phyloP scores from a whole-genome alignment of 1,140 invertebrate genomes.

The Aphelinus atriplicis region DNA sequence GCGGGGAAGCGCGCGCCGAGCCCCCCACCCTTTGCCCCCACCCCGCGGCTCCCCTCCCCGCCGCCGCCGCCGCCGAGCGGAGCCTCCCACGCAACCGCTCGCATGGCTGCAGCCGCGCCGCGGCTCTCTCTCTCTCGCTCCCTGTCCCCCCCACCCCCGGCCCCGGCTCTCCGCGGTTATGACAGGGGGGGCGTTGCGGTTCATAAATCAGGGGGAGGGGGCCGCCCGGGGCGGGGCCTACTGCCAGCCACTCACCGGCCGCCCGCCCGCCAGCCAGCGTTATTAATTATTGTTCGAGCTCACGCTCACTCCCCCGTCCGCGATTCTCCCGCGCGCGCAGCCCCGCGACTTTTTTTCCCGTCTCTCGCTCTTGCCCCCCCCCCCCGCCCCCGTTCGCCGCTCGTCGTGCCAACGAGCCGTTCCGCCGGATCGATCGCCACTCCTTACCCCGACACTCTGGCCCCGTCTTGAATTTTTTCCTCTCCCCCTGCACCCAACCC shows the following conservation, averaged over 20 bases:
- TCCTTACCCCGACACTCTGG: too few species aligned
- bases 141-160: constrained; percentile 36
- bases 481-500: too few species aligned
- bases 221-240: constrained; percentile 56
- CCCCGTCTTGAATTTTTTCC: too few species aligned
- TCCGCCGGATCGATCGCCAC: not conserved
- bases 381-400: not conserved
- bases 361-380: not conserved
- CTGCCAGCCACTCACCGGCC: constrained; percentile 60
- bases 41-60: not conserved
- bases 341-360: too few species aligned
- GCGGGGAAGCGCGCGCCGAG: constrained; percentile 18
- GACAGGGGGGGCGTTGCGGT: constrained; percentile 65
- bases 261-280: constrained; percentile 60
- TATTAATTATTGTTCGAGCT: constrained; percentile 65
- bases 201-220: constrained; percentile 64
- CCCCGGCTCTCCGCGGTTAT: constrained; percentile 53
- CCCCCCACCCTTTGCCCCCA: constrained; percentile 31
- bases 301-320: not conserved
- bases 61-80: not conserved
- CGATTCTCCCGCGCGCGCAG: too few species aligned
- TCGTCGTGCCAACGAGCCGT: not conserved
- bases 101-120: not conserved
- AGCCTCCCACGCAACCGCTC: constrained; percentile 1
- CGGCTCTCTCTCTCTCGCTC: constrained; percentile 11